A percentile compares a stretch with the other conserved stretches of the same genome.
Conservation (phyloP, 2,113 vertebrate genomes). For the Chionis minor region DNA sequence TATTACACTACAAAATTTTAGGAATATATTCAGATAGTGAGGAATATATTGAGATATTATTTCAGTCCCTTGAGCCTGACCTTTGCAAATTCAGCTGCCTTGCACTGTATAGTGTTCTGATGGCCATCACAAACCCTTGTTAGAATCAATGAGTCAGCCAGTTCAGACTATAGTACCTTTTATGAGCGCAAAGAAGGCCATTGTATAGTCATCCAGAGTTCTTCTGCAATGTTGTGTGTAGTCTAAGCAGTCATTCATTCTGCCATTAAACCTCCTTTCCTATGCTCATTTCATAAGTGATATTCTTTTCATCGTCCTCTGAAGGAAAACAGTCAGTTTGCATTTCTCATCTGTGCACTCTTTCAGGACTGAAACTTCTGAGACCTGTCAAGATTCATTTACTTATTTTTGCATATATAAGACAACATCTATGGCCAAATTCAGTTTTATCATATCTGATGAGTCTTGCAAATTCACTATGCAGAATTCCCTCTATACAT, state of each 20-base stretch:
- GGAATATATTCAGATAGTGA: background rate
- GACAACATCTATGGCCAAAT: background rate
- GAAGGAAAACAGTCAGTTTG: background rate
- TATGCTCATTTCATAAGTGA: background rate
- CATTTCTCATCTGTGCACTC: slow-evolving; percentile 5
- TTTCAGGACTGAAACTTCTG: background rate
- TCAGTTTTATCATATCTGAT: background rate
- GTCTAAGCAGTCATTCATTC: background rate
- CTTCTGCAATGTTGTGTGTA: background rate
- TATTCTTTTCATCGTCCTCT: background rate
- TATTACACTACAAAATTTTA: background rate
- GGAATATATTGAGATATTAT: background rate
- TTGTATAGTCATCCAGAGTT: background rate
- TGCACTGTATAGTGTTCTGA: background rate
- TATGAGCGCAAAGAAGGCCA: background rate
- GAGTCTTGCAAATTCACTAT: background rate
- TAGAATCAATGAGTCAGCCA: background rate
- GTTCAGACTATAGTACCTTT: background rate
- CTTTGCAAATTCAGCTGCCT: background rate
- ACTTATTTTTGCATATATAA: background rate
- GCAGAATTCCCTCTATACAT: background rate
- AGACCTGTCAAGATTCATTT: slow-evolving; percentile 3
- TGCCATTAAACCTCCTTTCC: background rate
- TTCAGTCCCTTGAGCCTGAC: background rate
- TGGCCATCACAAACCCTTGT: background rate